phyloP scores from a whole-genome alignment of 2,113 vertebrate species.

The Syngnathus floridae region DNA sequence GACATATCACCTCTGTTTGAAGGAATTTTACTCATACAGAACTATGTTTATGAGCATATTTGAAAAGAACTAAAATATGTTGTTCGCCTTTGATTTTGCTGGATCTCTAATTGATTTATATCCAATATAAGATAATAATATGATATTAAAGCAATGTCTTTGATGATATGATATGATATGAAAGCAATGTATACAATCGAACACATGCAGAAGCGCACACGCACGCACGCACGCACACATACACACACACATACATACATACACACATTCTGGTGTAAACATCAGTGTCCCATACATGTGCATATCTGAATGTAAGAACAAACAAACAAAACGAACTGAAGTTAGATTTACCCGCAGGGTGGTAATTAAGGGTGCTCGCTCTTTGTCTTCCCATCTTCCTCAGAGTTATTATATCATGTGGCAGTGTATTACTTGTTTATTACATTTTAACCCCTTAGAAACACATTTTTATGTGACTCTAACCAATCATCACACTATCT shows the following conservation, averaged over 20 bases:
- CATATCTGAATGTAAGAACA: background rate
- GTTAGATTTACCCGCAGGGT: background rate
- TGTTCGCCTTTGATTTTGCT: too few species aligned
- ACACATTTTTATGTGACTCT: constrained; percentile 33
- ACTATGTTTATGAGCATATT: background rate
- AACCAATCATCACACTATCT: constrained; percentile 33
- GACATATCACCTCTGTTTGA: background rate
- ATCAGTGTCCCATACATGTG: background rate
- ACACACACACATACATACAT: too few species aligned
- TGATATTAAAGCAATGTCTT: too few species aligned
- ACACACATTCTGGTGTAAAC: background rate
- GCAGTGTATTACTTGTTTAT: constrained; percentile 35
- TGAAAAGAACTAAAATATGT: background rate
- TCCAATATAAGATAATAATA: too few species aligned
- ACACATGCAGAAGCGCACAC: too few species aligned
- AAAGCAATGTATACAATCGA: too few species aligned
- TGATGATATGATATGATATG: too few species aligned
- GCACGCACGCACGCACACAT: too few species aligned
- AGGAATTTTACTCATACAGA: background rate
- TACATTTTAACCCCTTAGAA: constrained; percentile 40
- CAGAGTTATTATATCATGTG: constrained; percentile 10
- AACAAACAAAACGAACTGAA: background rate
- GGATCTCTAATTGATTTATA: too few species aligned
- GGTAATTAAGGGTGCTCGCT: constrained; percentile 1
- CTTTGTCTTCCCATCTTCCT: constrained; percentile 8